Conservation (phyloP, 2,888 invertebrate genomes). For the Drosophila mayaguana region DNA sequence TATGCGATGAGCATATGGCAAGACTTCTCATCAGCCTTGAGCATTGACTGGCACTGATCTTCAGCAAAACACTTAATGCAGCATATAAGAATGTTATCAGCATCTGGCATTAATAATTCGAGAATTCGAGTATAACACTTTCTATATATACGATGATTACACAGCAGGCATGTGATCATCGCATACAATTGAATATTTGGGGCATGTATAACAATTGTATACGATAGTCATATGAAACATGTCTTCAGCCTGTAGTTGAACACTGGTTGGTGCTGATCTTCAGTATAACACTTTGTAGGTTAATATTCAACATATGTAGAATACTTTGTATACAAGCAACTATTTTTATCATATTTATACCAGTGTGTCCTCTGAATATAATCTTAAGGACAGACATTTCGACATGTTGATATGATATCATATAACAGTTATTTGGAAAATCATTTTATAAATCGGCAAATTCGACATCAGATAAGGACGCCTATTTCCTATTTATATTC, state of each 20-base stretch:
- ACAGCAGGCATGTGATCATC: neutral
- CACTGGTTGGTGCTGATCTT: neutral
- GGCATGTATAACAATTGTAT: neutral
- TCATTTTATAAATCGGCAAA: too few relatives aligned
- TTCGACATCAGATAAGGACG: too few relatives aligned
- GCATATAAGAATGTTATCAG: slow-evolving; percentile 29
- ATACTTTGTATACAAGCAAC: neutral
- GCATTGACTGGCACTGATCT: neutral
- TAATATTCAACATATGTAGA: too few relatives aligned
- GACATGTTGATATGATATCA: too few relatives aligned
- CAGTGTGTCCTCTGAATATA: too few relatives aligned
- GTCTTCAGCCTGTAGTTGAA: neutral
- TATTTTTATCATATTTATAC: too few relatives aligned
- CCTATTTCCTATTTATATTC: too few relatives aligned
- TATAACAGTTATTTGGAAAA: too few relatives aligned
- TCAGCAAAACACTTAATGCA: neutral
- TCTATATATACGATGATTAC: neutral
- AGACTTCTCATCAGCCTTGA: neutral
- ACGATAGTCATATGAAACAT: neutral
- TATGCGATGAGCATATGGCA: neutral
- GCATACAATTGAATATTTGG: neutral
- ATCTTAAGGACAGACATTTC: too few relatives aligned
- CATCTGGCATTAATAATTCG: neutral
- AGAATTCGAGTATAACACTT: slow-evolving; percentile 1
- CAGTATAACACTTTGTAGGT: neutral